phyloP scores from a whole-genome alignment of 2,888 invertebrate species.

The Hypselothyrea guttata region DNA sequence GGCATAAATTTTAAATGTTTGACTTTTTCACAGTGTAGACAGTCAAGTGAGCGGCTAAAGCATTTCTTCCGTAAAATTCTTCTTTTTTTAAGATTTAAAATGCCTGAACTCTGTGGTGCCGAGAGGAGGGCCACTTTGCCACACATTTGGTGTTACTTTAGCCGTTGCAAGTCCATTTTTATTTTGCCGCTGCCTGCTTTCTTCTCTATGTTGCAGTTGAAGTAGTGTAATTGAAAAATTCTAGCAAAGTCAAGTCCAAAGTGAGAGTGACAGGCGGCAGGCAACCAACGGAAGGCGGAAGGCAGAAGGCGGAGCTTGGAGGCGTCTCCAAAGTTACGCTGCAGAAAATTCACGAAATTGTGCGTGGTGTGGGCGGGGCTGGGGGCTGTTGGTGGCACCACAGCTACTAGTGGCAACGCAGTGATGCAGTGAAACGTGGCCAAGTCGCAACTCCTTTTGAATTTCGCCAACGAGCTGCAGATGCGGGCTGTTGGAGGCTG shows the following conservation, averaged over 20 bases:
- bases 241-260: slow-evolving; percentile 78
- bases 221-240: slow-evolving; percentile 78
- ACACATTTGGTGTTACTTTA: slow-evolving; percentile 49
- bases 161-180: slow-evolving; percentile 18
- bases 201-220: slow-evolving; percentile 35
- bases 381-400: slow-evolving; percentile 6
- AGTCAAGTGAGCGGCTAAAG: no score
- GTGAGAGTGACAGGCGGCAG: slow-evolving; percentile 72
- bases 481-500: not conserved
- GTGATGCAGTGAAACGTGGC: slow-evolving; percentile 57
- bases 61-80: no score
- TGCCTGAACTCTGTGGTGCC: slow-evolving; percentile 20
- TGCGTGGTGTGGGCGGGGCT: slow-evolving; percentile 35
- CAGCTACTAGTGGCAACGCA: slow-evolving; percentile 24
- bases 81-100: slow-evolving; percentile 63
- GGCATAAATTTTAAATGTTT: no score
- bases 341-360: slow-evolving; percentile 66
- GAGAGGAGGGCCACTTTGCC: slow-evolving; percentile 49
- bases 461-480: not conserved
- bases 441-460: slow-evolving; percentile 39
- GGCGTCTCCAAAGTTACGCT: slow-evolving; percentile 73
- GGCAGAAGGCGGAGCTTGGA: slow-evolving; percentile 39
- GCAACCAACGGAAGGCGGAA: not conserved
- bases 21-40: no score
- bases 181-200: slow-evolving; percentile 16